Conservation (phyloP, 2,113 vertebrate species). For the Psammodynastes pulverulentus region DNA sequence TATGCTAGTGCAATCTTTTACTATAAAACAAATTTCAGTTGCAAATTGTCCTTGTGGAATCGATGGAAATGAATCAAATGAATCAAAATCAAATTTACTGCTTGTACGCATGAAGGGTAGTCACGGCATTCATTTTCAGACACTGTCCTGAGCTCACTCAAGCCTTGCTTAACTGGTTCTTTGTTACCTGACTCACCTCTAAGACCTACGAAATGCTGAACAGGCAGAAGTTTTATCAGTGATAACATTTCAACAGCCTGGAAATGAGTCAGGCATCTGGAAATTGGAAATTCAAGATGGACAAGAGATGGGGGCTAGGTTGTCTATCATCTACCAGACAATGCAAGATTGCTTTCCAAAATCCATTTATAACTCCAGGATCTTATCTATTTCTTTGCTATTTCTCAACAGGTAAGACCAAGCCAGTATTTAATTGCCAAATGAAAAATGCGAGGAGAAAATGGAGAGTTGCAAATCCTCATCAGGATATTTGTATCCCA, state of each 20-base stretch:
- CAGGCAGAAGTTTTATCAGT: slow-evolving; percentile 20
- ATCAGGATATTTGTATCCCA: background rate
- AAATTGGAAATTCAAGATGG: background rate
- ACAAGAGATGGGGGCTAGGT: slow-evolving; percentile 2
- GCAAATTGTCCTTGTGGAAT: slow-evolving; percentile 2
- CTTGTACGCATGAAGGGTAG: background rate
- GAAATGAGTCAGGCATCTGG: background rate
- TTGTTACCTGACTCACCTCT: slow-evolving; percentile 15
- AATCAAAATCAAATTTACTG: background rate
- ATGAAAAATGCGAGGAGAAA: background rate
- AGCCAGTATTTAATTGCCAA: background rate
- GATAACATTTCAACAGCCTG: slow-evolving; percentile 6
- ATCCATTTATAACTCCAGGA: background rate
- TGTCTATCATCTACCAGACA: background rate
- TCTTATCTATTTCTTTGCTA: background rate
- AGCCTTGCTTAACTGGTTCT: background rate
- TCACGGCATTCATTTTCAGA: background rate
- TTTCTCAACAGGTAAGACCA: background rate
- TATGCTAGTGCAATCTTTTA: background rate
- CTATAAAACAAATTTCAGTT: background rate
- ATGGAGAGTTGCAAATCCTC: background rate
- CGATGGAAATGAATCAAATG: slow-evolving; percentile 10
- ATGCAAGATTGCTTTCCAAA: background rate
- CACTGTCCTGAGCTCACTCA: background rate
- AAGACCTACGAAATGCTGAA: background rate